Evolutionary conservation across 2,888 invertebrate genomes (phyloP).

Genomic region (Monochamus alternatus): DNA sequence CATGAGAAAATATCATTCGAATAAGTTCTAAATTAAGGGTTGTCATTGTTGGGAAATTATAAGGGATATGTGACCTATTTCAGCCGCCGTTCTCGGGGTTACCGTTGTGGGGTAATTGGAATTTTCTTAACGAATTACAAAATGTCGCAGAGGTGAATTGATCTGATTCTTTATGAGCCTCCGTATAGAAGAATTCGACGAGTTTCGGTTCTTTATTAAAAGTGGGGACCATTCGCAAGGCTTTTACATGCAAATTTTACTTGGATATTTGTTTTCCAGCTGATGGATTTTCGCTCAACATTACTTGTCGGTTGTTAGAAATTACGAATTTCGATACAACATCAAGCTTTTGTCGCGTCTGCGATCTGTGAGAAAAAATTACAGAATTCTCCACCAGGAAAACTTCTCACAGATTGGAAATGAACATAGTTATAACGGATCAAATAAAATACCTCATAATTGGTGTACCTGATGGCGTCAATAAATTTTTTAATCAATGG

Average conservation of each 20-base stretch:
- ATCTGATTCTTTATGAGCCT: conserved; percentile 45
- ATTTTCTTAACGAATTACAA: conserved; percentile 59
- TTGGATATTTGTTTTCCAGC: not conserved
- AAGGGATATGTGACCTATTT: conserved; percentile 66
- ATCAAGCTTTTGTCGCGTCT: too few relatives aligned
- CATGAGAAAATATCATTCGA: conserved; percentile 71
- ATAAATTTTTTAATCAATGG: too few relatives aligned
- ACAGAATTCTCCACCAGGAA: too few relatives aligned
- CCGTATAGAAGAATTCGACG: not conserved
- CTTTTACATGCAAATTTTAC: not conserved
- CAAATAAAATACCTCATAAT: too few relatives aligned
- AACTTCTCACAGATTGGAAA: too few relatives aligned
- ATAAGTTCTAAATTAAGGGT: conserved; percentile 70
- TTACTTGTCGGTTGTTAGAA: not conserved
- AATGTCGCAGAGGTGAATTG: conserved; percentile 53
- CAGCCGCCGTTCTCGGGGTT: conserved; percentile 53
- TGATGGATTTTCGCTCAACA: not conserved
- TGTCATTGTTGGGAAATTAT: conserved; percentile 66
- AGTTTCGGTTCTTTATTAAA: not conserved
- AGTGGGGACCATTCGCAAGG: not conserved
- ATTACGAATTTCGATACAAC: too few relatives aligned
- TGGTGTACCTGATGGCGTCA: too few relatives aligned
- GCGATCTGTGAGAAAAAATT: too few relatives aligned
- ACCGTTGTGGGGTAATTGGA: conserved; percentile 59
- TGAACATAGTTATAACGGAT: too few relatives aligned